A percentile compares a stretch with the other conserved stretches of the same genome.
These are phyloP conservation scores for Bellardia bayeri DNA, from an alignment of 2,888 invertebrate species.

Conservation along the genomic window DNA sequence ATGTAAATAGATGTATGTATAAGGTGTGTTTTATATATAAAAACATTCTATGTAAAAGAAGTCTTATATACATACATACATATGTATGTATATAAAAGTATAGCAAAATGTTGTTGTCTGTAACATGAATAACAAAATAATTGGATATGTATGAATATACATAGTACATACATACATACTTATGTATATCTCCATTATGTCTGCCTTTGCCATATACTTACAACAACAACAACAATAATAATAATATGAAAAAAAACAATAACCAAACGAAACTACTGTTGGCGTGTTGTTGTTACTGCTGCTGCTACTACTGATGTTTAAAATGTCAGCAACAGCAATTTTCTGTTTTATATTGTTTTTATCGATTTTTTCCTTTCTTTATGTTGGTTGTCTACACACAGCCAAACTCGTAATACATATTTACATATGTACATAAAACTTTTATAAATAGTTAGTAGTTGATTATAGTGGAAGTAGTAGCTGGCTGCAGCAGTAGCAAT, in stretches of 20 bases:
- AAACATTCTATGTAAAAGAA: neutral
- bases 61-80: neutral
- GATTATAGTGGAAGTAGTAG: conserved; percentile 41
- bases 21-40: neutral
- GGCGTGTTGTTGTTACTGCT: conserved; percentile 6
- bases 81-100: neutral
- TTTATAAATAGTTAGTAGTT: conserved; percentile 29
- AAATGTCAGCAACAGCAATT: conserved; percentile 67
- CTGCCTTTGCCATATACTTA: conserved; percentile 52
- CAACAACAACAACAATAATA: conserved; percentile 5
- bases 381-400: conserved; percentile 1
- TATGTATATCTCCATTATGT: conserved; percentile 66
- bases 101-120: conserved; percentile 61
- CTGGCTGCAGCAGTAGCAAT: conserved; percentile 8
- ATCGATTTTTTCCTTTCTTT: conserved; percentile 49
- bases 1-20: conserved; percentile 12
- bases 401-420: neutral
- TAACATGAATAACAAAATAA: conserved; percentile 36
- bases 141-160: neutral
- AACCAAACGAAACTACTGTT: neutral
- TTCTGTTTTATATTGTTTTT: conserved; percentile 64
- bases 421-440: conserved; percentile 14
- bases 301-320: conserved; percentile 45
- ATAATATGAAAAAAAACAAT: neutral
- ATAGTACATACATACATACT: neutral